Base-by-base conservation (phyloP, 2,797 vertebrate species). In the Bovichtus diacanthus region DNA sequence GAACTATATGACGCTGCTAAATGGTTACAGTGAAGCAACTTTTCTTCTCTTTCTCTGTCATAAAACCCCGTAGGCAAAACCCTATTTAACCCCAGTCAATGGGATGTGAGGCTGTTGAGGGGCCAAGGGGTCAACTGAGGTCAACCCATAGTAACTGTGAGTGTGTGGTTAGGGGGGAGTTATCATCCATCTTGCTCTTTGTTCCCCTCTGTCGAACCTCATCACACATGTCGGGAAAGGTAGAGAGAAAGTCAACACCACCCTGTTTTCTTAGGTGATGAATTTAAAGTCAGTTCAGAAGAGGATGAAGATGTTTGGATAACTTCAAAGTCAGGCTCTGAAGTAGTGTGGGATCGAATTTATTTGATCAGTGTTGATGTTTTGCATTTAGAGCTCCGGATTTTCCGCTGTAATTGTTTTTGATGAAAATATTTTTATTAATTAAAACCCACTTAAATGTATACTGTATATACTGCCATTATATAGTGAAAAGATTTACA, bases 101-200 rank as follows among this genome's bases (percentile, higher is more conserved):
- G 87, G 89, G 93, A 94, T 83, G 80, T 86, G 85, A 89, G 92
- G 91, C 90, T 91, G 90, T 90, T 80, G 85, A 90, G 87, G 83
- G 94, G 90, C 91, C 82, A 73, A 68, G 53, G 86, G 94, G 92
- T 95, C 92, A 94, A 82, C 89, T 90, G 87, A 93, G 93, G 93
- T 94, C 91, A 94, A 82, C 73, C 83, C 76, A 87, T 87, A 84
- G 88, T 88, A 71, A 87, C 75, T 79, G 66, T 69, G 78, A 81
- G 84, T 83, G 84, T 85, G 81, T 82, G 81, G 54, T 85, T 81
- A 63, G 70, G 83, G 83, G n/a, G 83, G 80, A 64, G 81, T 80
- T 68, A 65, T 80, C 90, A 85, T 92, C 87, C 84, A 85, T 92
- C 91, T 83, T 83, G 13, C 29, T 65, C 80, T 90, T 90, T 87